A percentile compares a stretch with the other conserved stretches of the same genome.
phyloP scores from a whole-genome alignment of 2,113 vertebrate species.

The Motacilla alba region DNA sequence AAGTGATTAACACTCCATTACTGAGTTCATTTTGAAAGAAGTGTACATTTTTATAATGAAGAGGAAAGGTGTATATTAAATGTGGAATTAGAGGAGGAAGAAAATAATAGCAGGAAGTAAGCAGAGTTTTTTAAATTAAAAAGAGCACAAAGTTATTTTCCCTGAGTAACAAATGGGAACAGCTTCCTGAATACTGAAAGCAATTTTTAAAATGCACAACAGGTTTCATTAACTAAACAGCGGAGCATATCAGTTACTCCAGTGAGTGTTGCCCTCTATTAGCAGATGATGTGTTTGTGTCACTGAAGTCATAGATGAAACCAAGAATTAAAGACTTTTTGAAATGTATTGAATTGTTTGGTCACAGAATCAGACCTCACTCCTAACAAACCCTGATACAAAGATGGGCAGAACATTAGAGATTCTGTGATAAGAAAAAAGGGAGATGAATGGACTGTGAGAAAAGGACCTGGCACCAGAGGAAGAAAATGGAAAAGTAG shows the following conservation, averaged over 20 bases:
- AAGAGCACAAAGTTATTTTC: neutral
- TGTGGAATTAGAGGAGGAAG: neutral
- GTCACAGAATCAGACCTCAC: neutral
- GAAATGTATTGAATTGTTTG: neutral
- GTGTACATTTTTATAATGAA: neutral
- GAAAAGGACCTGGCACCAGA: neutral
- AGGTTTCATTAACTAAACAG: neutral
- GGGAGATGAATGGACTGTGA: neutral
- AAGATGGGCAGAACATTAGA: neutral
- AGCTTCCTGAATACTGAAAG: neutral
- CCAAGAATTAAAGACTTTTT: neutral
- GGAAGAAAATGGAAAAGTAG: neutral
- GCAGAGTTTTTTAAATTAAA: neutral
- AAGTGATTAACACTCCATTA: neutral
- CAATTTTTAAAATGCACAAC: neutral
- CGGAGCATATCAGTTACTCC: neutral
- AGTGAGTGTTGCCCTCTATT: neutral
- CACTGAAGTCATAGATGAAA: neutral
- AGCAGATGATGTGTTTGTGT: neutral
- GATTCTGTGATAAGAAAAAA: neutral
- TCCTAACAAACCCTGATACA: neutral
- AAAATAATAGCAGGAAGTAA: neutral
- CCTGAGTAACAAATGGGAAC: neutral
- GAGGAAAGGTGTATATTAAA: neutral
- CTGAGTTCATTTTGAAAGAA: neutral